phyloP scores from a whole-genome alignment of 1,140 invertebrate species.

The Mamestra configurata region DNA sequence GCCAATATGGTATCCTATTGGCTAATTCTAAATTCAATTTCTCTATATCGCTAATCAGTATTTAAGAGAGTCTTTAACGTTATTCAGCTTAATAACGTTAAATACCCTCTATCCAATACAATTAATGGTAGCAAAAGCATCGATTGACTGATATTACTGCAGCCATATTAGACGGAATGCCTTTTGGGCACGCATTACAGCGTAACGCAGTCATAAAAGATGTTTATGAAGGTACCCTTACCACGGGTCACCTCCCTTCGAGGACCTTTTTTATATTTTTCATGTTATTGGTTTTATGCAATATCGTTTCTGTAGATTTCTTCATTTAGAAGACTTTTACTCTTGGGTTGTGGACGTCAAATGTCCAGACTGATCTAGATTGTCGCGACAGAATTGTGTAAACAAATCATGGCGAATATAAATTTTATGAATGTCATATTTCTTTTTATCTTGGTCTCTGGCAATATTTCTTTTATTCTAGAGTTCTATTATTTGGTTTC shows the following conservation, averaged over 20 bases:
- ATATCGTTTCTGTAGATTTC: constrained; percentile 18
- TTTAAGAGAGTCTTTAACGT: no score
- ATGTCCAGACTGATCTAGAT: constrained; percentile 20
- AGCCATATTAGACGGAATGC: constrained; percentile 56
- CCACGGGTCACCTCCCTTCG: constrained; percentile 44
- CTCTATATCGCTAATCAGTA: no score
- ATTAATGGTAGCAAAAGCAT: constrained; percentile 53
- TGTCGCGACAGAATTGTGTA: neutral
- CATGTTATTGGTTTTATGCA: constrained; percentile 43
- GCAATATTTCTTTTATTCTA: neutral
- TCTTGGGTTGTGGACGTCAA: neutral
- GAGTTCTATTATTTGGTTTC: neutral
- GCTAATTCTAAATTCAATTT: no score
- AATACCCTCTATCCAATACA: neutral
- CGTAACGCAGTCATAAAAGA: constrained; percentile 61
- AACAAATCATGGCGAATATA: constrained; percentile 2
- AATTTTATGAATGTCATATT: constrained; percentile 10
- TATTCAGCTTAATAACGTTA: neutral
- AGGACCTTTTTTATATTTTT: constrained; percentile 40
- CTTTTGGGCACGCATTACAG: constrained; percentile 59
- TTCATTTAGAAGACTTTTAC: constrained; percentile 9
- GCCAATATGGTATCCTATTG: no score
- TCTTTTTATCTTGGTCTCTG: neutral
- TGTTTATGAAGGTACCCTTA: constrained; percentile 56
- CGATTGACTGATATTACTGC: constrained; percentile 51